A percentile compares a stretch with the other conserved stretches of the same genome.
phyloP scores from a whole-genome alignment of 2,888 invertebrate species.

The Noctua janthina region DNA sequence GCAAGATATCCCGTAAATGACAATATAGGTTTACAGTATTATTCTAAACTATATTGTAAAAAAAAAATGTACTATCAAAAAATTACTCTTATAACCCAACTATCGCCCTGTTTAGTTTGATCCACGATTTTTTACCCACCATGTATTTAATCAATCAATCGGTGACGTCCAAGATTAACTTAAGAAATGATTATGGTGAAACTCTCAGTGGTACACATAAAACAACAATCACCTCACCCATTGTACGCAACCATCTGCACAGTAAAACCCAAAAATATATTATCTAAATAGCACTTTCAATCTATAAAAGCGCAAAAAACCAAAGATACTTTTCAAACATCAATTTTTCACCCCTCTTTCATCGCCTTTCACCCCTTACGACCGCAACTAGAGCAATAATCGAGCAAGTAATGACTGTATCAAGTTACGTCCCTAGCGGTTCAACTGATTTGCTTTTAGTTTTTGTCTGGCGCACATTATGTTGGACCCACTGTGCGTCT shows the following conservation, averaged over 20 bases:
- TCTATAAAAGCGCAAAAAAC: not conserved
- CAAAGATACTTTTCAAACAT: constrained; percentile 18
- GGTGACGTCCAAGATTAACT: not conserved
- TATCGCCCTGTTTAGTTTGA: too few species aligned
- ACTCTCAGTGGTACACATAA: not conserved
- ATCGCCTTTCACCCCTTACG: constrained; percentile 51
- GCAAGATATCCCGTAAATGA: too few species aligned
- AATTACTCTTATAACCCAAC: too few species aligned
- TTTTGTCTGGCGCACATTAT: constrained; percentile 68
- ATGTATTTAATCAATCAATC: not conserved
- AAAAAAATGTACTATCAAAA: too few species aligned
- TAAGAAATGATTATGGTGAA: not conserved
- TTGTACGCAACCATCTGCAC: not conserved
- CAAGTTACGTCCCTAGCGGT: constrained; percentile 79
- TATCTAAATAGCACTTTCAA: not conserved
- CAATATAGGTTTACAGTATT: too few species aligned
- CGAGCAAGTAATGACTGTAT: constrained; percentile 82
- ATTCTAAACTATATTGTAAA: too few species aligned
- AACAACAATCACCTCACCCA: not conserved
- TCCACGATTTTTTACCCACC: too few species aligned
- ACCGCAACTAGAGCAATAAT: constrained; percentile 72
- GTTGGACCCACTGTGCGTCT: constrained; percentile 67
- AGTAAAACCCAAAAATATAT: not conserved
- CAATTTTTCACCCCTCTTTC: constrained; percentile 24
- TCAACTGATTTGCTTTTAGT: constrained; percentile 77